Evolutionary conservation across 2,888 invertebrate genomes (phyloP).

Genomic region (Drosophila dives): DNA sequence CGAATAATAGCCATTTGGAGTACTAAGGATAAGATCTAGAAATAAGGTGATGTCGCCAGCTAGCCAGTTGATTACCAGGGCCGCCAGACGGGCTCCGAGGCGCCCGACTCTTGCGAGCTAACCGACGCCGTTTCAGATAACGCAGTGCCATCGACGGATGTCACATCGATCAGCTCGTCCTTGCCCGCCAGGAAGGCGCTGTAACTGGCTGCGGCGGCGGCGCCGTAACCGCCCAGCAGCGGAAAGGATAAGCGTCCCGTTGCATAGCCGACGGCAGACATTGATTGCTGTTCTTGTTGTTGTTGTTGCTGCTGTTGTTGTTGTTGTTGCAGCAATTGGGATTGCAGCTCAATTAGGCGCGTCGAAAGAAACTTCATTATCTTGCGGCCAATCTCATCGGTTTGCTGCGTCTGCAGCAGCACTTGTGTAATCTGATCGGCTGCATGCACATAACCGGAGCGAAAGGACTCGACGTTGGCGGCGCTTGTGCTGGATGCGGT

Average conservation of each 20-base stretch:
- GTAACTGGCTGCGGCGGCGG: constrained; percentile 64
- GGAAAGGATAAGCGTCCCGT: constrained; percentile 49
- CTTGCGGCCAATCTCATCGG: constrained; percentile 85
- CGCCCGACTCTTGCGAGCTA: constrained; percentile 76
- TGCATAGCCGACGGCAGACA: constrained; percentile 42
- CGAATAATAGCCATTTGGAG: constrained; percentile 70
- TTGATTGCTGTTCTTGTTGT: constrained; percentile 43
- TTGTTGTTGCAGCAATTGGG: constrained; percentile 72
- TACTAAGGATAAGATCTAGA: constrained; percentile 69
- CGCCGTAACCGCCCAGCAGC: constrained; percentile 60
- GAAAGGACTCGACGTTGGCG: constrained; percentile 91
- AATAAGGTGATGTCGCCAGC: constrained; percentile 46
- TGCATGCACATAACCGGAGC: constrained; percentile 95
- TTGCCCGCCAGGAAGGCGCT: constrained; percentile 66
- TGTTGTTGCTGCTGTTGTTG: constrained; percentile 55
- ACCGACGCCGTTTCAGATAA: constrained; percentile 76
- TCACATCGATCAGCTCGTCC: constrained; percentile 80
- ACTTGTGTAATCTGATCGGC: constrained; percentile 95
- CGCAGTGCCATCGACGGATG: constrained; percentile 77
- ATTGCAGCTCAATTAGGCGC: constrained; percentile 88
- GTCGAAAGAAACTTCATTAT: constrained; percentile 96
- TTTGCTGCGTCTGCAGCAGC: constrained; percentile 90
- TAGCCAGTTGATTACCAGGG: constrained; percentile 73
- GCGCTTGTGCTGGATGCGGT: constrained; percentile 83
- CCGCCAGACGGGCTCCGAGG: constrained; percentile 79